Evolutionary conservation across 2,888 invertebrate species (phyloP).

Genomic region (Ophioninae sp.): DNA sequence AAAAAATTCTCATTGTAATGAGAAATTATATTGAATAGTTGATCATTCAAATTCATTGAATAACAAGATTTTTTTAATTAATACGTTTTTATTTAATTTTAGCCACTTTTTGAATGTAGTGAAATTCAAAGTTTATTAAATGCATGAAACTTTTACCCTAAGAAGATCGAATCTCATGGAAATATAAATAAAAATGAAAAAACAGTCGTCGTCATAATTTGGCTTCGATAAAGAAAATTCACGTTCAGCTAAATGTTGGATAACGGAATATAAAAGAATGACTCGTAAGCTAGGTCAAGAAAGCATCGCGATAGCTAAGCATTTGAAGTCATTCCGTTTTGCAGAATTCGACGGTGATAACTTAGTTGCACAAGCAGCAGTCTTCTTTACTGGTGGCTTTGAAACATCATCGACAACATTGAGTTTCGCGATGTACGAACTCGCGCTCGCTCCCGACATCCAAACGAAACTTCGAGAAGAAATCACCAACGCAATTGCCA

Average conservation of each 20-base stretch:
- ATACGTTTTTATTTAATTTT: no score
- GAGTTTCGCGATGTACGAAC: conserved; percentile 71
- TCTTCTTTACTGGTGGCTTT: conserved; percentile 76
- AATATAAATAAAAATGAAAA: neutral
- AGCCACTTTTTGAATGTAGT: no score
- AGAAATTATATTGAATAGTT: no score
- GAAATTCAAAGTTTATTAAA: neutral
- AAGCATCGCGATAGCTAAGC: neutral
- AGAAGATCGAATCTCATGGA: neutral
- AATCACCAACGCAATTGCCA: conserved; percentile 64
- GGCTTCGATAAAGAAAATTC: neutral
- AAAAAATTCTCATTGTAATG: no score
- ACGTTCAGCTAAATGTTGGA: neutral
- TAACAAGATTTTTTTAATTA: neutral
- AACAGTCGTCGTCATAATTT: neutral
- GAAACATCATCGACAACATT: conserved; percentile 72
- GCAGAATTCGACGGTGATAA: conserved; percentile 73
- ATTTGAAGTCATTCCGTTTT: neutral
- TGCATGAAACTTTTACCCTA: neutral
- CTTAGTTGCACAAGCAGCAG: conserved; percentile 71
- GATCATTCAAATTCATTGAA: no score
- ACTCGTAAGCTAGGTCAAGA: neutral
- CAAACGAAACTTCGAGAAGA: conserved; percentile 71
- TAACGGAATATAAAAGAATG: neutral
- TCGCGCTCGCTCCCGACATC: conserved; percentile 69